phyloP scores from a whole-genome alignment of 2,797 vertebrate genomes.

The Pristis pectinata region DNA sequence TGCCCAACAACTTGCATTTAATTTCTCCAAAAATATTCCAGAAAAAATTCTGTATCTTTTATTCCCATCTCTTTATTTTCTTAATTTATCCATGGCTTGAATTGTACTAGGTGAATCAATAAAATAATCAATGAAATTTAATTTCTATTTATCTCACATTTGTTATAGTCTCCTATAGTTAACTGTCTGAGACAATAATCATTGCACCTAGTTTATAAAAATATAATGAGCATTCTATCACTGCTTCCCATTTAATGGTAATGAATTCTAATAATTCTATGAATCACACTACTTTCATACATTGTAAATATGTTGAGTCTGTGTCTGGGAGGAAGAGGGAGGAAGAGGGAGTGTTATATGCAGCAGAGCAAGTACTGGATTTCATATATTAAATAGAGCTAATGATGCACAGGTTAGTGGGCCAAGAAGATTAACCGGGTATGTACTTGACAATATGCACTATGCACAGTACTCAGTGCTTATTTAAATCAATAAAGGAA shows the following conservation, averaged over 20 bases:
- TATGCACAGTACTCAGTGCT: too few relatives aligned
- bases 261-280: slow-evolving; percentile 17
- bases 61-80: not conserved
- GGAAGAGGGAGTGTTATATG: not conserved
- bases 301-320: not conserved
- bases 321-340: not conserved
- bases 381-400: not conserved
- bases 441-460: not conserved
- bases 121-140: slow-evolving; percentile 3
- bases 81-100: not conserved
- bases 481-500: not conserved
- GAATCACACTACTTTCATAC: not conserved
- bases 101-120: not conserved
- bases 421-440: not conserved
- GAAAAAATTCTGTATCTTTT: not conserved
- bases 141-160: slow-evolving; percentile 15
- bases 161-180: not conserved
- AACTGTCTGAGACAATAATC: slow-evolving; percentile 19
- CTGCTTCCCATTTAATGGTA: not conserved
- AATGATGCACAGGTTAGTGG: not conserved
- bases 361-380: not conserved
- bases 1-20: not conserved
- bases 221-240: slow-evolving; percentile 2
- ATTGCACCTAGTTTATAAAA: slow-evolving; percentile 14
- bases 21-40: not conserved